phyloP scores from a whole-genome alignment of 2,888 invertebrate genomes.

The Agrenia bidenticulata region DNA sequence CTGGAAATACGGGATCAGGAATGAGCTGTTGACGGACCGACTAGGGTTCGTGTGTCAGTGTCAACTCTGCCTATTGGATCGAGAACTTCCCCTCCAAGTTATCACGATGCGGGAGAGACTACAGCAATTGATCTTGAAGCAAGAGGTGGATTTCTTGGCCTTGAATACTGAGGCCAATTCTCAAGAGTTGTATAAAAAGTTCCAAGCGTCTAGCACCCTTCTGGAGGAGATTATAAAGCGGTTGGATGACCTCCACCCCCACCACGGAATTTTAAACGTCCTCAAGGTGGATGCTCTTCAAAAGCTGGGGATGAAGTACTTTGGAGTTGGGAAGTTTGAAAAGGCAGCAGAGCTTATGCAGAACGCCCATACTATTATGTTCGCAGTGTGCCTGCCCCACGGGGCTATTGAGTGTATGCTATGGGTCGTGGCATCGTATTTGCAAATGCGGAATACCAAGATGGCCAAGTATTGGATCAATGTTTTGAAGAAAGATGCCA shows the following conservation, averaged over 20 bases:
- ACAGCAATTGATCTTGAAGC: constrained; percentile 24
- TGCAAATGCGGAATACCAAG: constrained; percentile 29
- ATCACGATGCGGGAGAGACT: constrained; percentile 22
- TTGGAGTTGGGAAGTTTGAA: constrained; percentile 35
- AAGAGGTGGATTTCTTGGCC: constrained; percentile 28
- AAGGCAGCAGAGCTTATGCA: constrained; percentile 33
- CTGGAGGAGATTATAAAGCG: constrained; percentile 31
- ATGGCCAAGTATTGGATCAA: constrained; percentile 32
- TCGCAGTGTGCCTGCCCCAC: constrained; percentile 29
- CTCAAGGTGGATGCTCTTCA: constrained; percentile 27
- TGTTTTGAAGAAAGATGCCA: constrained; percentile 27
- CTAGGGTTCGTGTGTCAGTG: constrained; percentile 35
- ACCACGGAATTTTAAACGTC: constrained; percentile 31
- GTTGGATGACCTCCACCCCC: constrained; percentile 33
- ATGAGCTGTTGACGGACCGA: constrained; percentile 28
- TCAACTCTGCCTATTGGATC: constrained; percentile 26
- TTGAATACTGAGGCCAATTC: constrained; percentile 14
- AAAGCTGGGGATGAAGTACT: constrained; percentile 36
- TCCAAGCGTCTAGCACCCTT: constrained; percentile 26
- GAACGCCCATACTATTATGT: constrained; percentile 22
- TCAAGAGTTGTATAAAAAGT: constrained; percentile 15
- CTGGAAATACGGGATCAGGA: constrained; percentile 21
- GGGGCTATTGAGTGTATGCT: constrained; percentile 27
- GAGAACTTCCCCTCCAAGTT: constrained; percentile 10
- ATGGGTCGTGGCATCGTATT: constrained; percentile 31